Evolutionary conservation across 2,113 vertebrate genomes (phyloP), one percentile per base, ranked within the genome.

Genomic region (Brachirus orientalis): DNA sequence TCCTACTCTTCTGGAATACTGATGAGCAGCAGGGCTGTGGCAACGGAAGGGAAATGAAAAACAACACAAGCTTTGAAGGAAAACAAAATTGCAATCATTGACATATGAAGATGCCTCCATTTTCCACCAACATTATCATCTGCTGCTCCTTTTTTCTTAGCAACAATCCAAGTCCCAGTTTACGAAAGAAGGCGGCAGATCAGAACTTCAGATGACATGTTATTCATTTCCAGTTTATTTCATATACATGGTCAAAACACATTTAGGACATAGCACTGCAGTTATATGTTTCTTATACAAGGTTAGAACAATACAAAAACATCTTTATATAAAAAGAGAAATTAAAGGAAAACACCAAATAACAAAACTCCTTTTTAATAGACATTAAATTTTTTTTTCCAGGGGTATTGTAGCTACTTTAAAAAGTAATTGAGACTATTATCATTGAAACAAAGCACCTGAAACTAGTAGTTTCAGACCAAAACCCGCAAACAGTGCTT

Each of bases 1-100:
- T 72, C 72, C 73, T 59, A 76, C 86, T 85, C 81, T 61, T 62
- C 70, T 81, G 78, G 90, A 91, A 93, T 92, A 92, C 83, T 85
- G 85, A 93, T 89, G 86, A 86, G 83, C 68, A 28, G 63, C 75
- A 60, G 73, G 55, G 41, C 36, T 1, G 61, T 64, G 63, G 48
- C 62, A 20, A 50, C 18, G 19, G 60, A 20, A 54, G 65, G 76
- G 56, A 52, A 81, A 71, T 3, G 33, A 28, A 45, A 43, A 65
- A 55, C 73, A 73, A 75, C 38, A 62, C 75, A 77, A 62, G 63
- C 16, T 28, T 16, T 22, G 4, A 8, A 16, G 16, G 28, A 14
- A 47, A 75, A 52, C 12, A 65, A 57, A 62, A 61, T 41, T 17
- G 3, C 37, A 17, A 13, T 18, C 6, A 60, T 60, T 28, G 28